A percentile compares a stretch with the other conserved stretches of the same genome.
phyloP scores from a whole-genome alignment of 2,113 vertebrate genomes.

The Clupea harengus region DNA sequence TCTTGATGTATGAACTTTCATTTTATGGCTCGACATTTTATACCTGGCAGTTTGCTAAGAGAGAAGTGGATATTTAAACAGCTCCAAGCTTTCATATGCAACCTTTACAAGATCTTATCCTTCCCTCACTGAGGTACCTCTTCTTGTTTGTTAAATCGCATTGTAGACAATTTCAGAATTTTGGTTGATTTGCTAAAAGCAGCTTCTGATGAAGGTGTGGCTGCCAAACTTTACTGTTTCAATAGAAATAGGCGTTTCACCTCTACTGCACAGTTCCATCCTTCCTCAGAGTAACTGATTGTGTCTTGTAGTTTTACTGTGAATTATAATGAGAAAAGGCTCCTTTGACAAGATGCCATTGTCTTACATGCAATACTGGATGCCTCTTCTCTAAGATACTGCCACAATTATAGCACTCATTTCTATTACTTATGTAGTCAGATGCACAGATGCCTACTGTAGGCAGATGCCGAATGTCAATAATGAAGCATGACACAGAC shows the following conservation, averaged over 20 bases:
- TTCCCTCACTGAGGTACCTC: not conserved
- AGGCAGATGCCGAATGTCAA: constrained; percentile 18
- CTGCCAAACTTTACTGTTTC: not conserved
- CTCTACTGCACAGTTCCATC: not conserved
- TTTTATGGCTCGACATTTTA: not conserved
- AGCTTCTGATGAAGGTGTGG: not conserved
- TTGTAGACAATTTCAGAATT: not conserved
- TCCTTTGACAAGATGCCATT: not conserved
- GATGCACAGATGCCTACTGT: no score
- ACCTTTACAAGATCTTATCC: not conserved
- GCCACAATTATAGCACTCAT: no score
- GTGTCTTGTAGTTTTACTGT: not conserved
- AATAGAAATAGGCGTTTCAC: not conserved
- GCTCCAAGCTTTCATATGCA: not conserved
- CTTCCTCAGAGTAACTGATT: not conserved
- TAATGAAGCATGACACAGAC: constrained; percentile 40
- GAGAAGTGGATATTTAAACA: not conserved
- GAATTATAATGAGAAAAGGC: not conserved
- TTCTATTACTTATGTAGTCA: not conserved
- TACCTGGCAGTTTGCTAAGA: not conserved
- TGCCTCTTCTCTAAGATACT: no score
- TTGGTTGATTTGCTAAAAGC: not conserved
- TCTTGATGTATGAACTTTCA: not conserved
- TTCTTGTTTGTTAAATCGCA: not conserved
- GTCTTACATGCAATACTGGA: no score